Base-by-base conservation (phyloP, 2,797 vertebrate species). In the Oreochromis grahami region DNA sequence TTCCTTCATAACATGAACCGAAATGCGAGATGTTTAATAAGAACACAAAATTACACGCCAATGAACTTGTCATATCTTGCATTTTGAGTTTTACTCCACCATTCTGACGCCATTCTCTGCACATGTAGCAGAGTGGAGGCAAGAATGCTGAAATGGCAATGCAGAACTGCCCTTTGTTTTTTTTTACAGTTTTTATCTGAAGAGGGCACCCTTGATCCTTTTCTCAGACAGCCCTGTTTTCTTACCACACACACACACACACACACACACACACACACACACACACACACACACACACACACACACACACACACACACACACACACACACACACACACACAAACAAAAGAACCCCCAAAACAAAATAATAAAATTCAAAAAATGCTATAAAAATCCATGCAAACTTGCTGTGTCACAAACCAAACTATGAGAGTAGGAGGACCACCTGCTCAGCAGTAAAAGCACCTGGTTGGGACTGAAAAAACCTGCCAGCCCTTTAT, bases 141-240 rank as follows among this genome's bases (percentile, higher is more conserved):
- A 76, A 29, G 24, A 81, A 45, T 3, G 52, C 81, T 88, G 79
- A 87, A 78, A 88, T 76, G 78, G 86, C 81, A 85, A 29, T 8
- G 43, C 17, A 80, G 17, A 65, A 17, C 43, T 65, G 17, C 58
- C 26, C 3, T 51, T 53, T 24, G 5, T 36, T 76, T 53, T 2
- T 7, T 53, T 38, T 52, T 5, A 10, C 45, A 2, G 6, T 32
- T 79, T 81, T 58, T 9, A 93, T 94, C 97, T 96, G 96, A 95
- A 97, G 97, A 95, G 97, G 96, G 97, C 97, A 97, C 95, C 95
- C 85, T 96, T 94, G 93, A 96, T 96, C 96, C 95, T 97, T 79
- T 89, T 79, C 80, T 95, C 32, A 26, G 55, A 15, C 52, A 82
- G 86, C 72, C 48, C 19, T 32, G 83, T 81, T 95, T 94, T 85